A percentile compares a stretch with the other conserved stretches of the same genome.
These are phyloP conservation scores for Malacosoma neustria DNA, from an alignment of 2,888 invertebrate genomes.

Conservation along the genomic window DNA sequence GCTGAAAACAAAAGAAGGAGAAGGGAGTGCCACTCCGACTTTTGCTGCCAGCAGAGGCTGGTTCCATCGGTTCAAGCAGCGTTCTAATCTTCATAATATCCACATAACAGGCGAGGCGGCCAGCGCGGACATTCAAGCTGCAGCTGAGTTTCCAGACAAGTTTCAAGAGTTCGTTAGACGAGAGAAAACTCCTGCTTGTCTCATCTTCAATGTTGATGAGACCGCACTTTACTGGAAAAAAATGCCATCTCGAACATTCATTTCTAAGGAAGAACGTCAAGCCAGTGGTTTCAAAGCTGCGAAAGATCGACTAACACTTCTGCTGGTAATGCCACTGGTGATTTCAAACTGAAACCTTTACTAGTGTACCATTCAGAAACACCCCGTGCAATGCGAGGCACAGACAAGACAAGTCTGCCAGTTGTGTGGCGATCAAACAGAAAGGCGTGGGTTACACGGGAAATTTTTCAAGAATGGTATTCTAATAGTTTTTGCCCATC, in stretches of 20 bases:
- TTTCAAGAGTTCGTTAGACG: conserved; percentile 5
- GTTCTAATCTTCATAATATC: conserved; percentile 14
- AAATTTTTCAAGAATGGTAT: conserved; percentile 19
- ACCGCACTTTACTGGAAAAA: conserved; percentile 14
- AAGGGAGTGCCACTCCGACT: too few species aligned
- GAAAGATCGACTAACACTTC: conserved; percentile 24
- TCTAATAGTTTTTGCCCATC: conserved; percentile 13
- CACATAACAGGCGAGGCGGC: conserved; percentile 14
- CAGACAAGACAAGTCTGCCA: conserved; percentile 23
- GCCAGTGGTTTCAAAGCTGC: conserved; percentile 20
- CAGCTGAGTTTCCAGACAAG: conserved; percentile 11
- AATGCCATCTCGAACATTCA: conserved; percentile 13
- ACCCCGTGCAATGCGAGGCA: conserved; percentile 19
- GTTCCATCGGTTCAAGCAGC: conserved; percentile 16
- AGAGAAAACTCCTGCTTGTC: conserved; percentile 5
- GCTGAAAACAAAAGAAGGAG: too few species aligned
- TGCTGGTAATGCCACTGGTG: conserved; percentile 25
- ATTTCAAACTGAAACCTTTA: conserved; percentile 24
- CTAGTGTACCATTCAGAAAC: conserved; percentile 16
- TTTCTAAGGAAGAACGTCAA: conserved; percentile 10
- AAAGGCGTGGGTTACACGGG: conserved; percentile 22
- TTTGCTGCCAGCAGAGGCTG: conserved; percentile 14
- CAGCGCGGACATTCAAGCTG: conserved; percentile 13
- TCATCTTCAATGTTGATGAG: conserved; percentile 14
- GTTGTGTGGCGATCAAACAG: conserved; percentile 28